Base-by-base conservation (phyloP, 2,797 vertebrate species). In the Darevskia nairensis region DNA sequence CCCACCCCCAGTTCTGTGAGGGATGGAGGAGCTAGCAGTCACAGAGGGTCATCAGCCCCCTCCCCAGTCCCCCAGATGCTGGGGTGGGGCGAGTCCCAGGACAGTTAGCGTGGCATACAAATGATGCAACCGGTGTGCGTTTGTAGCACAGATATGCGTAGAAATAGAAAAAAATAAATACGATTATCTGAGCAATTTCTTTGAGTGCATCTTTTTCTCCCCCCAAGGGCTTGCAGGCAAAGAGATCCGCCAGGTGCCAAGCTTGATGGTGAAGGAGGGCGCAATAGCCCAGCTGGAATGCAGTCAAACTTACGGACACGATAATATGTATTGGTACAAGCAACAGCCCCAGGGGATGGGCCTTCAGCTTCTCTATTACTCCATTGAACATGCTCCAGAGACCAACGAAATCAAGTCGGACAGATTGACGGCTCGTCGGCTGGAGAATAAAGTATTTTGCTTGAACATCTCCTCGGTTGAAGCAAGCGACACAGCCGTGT, bases 311-410 rank as follows among this genome's bases (percentile, higher is more conserved):
- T 3, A 89, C 32, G 55, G 75, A 0, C 89, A 93, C 3, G 1
- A 90, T 13, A 0, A 0, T 29, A 92, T 93, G 89, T 92, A 72
- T 72, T 93, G 94, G 93, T 92, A 95, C 69, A 55, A 55, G 50
- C 89, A 91, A 44, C 69, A 92, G 71, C 91, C 84, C 44, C 80
- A 19, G 27, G 76, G n/a, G 41, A 84, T 80, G n/a, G 88, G 5
- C 8, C 88, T 69, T 80, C 35, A 86, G 7, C 88, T 94, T 19
- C 19, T 93, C 4, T 86, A 81, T 72, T 93, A 69, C 15, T 85
- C 93, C 46, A 41, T 80, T 39, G 15, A 35, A 2, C 0, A n/a
- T 21, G 0, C 1, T 0, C 0, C 21, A 0, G 0, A 1, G 0
- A 23, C 87, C 0, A 64, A 50, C 78, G 88, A 41, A 15, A 79